Evolutionary conservation across 2,797 vertebrate species (phyloP).

Genomic region (Urophycis tenuis): DNA sequence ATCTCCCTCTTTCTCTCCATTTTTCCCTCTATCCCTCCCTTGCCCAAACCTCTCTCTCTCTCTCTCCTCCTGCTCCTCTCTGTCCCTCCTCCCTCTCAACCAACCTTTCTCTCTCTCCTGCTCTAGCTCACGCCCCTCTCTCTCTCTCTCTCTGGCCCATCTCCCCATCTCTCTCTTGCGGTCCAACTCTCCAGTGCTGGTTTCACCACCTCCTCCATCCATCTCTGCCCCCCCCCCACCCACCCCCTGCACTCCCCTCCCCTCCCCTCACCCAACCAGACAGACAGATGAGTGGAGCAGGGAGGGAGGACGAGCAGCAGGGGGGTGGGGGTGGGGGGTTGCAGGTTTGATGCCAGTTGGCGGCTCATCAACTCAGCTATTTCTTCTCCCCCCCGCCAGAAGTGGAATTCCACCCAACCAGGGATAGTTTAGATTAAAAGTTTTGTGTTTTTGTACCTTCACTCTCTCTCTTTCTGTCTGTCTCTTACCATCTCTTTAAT

Average conservation of each 20-base stretch:
- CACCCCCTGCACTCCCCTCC: not conserved
- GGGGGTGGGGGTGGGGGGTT: not conserved
- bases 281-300: slow-evolving; percentile 43
- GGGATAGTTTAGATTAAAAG: not conserved
- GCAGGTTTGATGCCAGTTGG: not conserved
- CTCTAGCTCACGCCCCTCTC: not conserved
- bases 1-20: slow-evolving; percentile 25
- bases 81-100: slow-evolving; percentile 13
- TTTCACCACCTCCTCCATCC: not conserved
- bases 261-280: slow-evolving; percentile 20
- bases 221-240: not conserved
- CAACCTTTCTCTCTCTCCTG: slow-evolving; percentile 2
- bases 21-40: slow-evolving; percentile 40
- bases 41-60: slow-evolving; percentile 22
- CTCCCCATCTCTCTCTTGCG: slow-evolving; percentile 21
- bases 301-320: slow-evolving; percentile 27
- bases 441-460: not conserved
- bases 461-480: not conserved
- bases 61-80: slow-evolving; percentile 45
- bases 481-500: not conserved
- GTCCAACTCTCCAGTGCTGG: not conserved
- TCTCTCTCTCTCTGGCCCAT: slow-evolving; percentile 9
- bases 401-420: not conserved
- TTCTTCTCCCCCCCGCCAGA: not conserved
- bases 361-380: not conserved